Evolutionary conservation across 2,888 invertebrate genomes (phyloP), one percentile per base, ranked within the genome.

Genomic region (Gerris lacustris): DNA sequence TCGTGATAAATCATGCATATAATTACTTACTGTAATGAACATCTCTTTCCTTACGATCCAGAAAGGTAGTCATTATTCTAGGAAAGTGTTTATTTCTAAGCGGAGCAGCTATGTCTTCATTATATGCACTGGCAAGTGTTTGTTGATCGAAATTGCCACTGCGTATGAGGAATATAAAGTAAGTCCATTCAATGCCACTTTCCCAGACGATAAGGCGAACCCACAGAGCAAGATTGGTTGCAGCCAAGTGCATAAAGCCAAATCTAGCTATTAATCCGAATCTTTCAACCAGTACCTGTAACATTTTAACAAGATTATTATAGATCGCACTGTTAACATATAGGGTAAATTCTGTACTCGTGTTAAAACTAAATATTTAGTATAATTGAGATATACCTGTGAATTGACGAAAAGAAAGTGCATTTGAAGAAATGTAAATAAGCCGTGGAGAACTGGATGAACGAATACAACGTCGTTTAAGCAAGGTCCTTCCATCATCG

Each of bases 371-470:
- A 15, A 11, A 73, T 17, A 4, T n/a, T 18, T n/a, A 15, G 66
- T 6, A 18, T 72, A 64, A 44, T 9, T 17, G 15, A 9, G 66
- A 15, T 70, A 78, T 77, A 83, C 84, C 80, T 84, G 83, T 0
- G 84, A 84, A 76, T 84, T 84, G 72, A 84, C 83, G 75, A 84
- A 84, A 67, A 84, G 80, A 77, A 84, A 84, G 77, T 84, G 84
- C 84, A 84, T 84, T 77, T 84, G 84, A 63, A 84, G 78, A 76
- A 84, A 84, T 15, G 84, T 84, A 78, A 84, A 84, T 67, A 84
- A 79, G 18, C 83, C 84, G 73, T 83, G 82, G n/a, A 84, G 79
- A 67, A 84, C 83, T 2, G 84, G 84, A 77, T 84, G 83, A 5
- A 83, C 82, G 72, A 84, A 83, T 67, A 83, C 80, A 55, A 84